Base-by-base conservation (phyloP, 2,113 vertebrate species). In the Calypte anna region DNA sequence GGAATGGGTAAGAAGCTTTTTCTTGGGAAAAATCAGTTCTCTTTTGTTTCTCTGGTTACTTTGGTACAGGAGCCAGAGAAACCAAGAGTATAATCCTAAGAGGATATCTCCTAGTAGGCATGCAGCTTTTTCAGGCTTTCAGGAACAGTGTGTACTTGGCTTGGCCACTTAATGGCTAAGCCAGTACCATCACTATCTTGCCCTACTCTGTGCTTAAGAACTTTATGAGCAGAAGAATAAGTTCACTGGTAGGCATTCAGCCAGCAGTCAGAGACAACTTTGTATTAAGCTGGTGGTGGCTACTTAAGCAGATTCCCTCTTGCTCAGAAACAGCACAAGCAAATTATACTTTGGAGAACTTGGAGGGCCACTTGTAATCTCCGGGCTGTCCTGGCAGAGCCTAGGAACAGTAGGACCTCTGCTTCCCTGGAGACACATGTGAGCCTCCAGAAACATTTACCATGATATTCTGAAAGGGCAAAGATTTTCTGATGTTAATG, bases 331-430 rank as follows among this genome's bases (percentile, higher is more conserved):
- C 50, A 82, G 51, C 51, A 33, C 36, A 62, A 22, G 11, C 0
- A 0, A 0, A 46, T 8, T 54, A 30, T 68, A 25, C 54, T 79
- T 55, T 21, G 43, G 12, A 82, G 46, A 58, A 59, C 0, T 1
- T 25, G n/a, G 23, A 85, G 18, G 27, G 21, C 78, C 44, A 31
- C 18, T 67, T 81, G 21, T 15, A 86, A 44, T 57, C 10, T 81
- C 62, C 75, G 50, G 27, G 36, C n/a, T 64, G 20, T 55, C n/a
- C 82, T 82, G 44, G 13, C 15, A 57, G 82, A 67, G 18, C 30
- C 38, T 2, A 0, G 63, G 57, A 72, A n/a, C 23, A 33, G 58
- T 68, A 40, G 14, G 31, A 80, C 20, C 9, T 54, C 63, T 89
- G 31, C 67, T 59, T 67, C 20, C 20, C 46, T n/a, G 43, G n/a